These are phyloP conservation scores for Furcifer pardalis DNA, from an alignment of 2,797 vertebrate species.

Conservation along the genomic window DNA sequence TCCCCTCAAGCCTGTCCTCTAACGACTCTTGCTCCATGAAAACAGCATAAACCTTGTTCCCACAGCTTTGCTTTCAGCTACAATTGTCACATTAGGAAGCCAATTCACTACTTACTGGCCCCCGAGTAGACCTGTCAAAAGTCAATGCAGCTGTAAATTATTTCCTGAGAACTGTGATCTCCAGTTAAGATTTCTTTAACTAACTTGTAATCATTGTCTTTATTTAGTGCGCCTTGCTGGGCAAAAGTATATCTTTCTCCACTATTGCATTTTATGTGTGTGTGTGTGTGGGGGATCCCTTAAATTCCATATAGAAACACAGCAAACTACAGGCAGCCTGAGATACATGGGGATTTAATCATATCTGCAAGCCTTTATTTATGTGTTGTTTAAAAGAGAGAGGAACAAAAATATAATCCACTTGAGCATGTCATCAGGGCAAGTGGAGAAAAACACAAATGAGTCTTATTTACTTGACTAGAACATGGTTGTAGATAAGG, in stretches of 20 bases:
- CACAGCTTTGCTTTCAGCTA: background rate
- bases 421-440: background rate
- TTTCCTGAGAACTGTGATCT: no score
- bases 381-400: background rate
- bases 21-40: background rate
- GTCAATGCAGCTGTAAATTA: background rate
- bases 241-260: conserved; percentile 12
- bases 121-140: background rate
- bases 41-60: conserved; percentile 15
- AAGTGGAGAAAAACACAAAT: background rate
- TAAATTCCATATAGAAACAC: conserved; percentile 10
- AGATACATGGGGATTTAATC: background rate
- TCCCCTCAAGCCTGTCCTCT: background rate
- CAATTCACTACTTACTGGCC: background rate
- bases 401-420: background rate
- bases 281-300: background rate
- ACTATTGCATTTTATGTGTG: no score
- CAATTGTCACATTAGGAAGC: conserved; percentile 16
- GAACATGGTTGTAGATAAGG: background rate
- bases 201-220: background rate
- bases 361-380: background rate
- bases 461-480: background rate
- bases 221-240: background rate
- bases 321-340: background rate
- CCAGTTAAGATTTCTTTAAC: background rate